Percentiles rank a stretch among this genome's conserved stretches.
Conservation (phyloP, 2,888 invertebrate species). For the Eupithecia pulchellata region DNA sequence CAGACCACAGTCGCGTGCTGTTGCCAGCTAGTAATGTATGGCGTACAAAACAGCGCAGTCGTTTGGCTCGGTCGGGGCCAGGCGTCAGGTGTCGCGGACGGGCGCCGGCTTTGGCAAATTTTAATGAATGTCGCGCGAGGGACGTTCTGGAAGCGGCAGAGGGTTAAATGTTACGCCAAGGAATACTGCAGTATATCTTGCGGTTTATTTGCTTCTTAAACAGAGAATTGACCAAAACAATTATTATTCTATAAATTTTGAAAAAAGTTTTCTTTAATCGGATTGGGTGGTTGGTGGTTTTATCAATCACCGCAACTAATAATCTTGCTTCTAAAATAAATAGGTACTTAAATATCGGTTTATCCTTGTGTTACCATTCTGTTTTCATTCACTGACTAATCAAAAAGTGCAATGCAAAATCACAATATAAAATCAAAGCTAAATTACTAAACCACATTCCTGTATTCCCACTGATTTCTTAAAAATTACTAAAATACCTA, state of each 20-base stretch:
- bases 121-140: conserved; percentile 73
- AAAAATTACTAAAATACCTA: too few species aligned
- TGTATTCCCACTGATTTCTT: too few species aligned
- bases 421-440: too few species aligned
- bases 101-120: conserved; percentile 60
- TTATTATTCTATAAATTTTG: too few species aligned
- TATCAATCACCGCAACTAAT: too few species aligned
- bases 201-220: not conserved
- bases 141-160: conserved; percentile 59
- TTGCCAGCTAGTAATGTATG: conserved; percentile 39
- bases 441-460: too few species aligned
- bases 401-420: too few species aligned
- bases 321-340: too few species aligned
- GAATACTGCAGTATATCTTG: not conserved
- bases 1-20: conserved; percentile 17
- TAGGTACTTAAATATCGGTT: too few species aligned
- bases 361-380: too few species aligned
- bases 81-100: conserved; percentile 61
- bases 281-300: too few species aligned
- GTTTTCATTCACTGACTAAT: too few species aligned
- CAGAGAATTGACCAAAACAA: not conserved
- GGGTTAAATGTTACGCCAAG: not conserved
- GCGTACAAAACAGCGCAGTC: conserved; percentile 33
- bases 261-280: not conserved
- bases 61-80: conserved; percentile 42